Evolutionary conservation across 2,113 vertebrate genomes (phyloP).

Genomic region (Rynchops niger): DNA sequence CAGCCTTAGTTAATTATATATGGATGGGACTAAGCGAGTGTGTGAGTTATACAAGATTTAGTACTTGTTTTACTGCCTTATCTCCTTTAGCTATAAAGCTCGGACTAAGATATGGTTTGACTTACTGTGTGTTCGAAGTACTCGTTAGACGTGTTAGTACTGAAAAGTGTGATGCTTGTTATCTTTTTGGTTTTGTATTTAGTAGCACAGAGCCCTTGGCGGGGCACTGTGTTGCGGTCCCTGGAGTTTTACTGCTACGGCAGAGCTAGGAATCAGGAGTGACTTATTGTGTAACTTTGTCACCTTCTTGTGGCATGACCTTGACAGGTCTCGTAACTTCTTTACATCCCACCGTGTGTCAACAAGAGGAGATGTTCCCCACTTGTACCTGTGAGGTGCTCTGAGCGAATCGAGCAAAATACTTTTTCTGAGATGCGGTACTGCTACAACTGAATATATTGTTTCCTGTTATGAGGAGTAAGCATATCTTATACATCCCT

Average conservation of each 20-base stretch:
- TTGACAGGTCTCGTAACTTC: not conserved
- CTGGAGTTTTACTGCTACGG: not conserved
- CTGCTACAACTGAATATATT: not conserved
- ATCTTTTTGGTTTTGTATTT: not conserved
- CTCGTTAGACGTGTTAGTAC: not conserved
- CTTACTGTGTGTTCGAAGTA: not conserved
- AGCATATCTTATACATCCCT: accelerated
- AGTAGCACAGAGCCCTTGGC: not conserved
- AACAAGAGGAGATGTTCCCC: not conserved
- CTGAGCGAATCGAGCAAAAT: not conserved
- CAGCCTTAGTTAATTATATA: not conserved
- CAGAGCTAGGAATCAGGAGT: not conserved
- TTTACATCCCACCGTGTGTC: not conserved
- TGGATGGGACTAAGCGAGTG: not conserved
- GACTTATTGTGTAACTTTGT: constrained; percentile 2
- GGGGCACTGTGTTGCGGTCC: not conserved
- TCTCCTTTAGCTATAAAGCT: not conserved
- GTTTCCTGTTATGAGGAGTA: not conserved
- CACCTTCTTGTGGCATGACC: constrained; percentile 8
- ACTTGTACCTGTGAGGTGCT: not conserved
- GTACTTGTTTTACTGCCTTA: not conserved
- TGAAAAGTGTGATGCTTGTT: not conserved
- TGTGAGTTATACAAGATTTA: not conserved
- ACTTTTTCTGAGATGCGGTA: not conserved
- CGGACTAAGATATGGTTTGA: not conserved